These are phyloP conservation scores for Drosophila limbata DNA, from an alignment of 2,888 invertebrate genomes.

Conservation along the genomic window DNA sequence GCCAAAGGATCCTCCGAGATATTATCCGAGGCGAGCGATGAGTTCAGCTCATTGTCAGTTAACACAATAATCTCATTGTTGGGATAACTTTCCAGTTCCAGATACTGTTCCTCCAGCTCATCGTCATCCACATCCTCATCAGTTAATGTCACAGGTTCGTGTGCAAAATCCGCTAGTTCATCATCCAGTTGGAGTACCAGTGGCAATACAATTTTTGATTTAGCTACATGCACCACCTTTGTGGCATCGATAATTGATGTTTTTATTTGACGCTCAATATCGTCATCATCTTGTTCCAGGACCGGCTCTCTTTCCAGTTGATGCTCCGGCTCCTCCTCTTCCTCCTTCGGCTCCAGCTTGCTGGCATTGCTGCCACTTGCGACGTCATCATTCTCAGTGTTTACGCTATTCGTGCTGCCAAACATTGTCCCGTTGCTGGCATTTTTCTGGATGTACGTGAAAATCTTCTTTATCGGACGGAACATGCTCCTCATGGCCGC, in stretches of 20 bases:
- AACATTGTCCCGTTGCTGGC: constrained; percentile 83
- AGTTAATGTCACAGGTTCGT: constrained; percentile 43
- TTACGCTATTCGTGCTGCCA: constrained; percentile 68
- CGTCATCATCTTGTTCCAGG: constrained; percentile 49
- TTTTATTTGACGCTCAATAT: constrained; percentile 81
- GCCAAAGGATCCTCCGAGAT: constrained; percentile 84
- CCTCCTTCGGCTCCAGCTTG: background rate
- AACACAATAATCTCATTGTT: constrained; percentile 82
- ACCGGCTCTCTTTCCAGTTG: background rate
- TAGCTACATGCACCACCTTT: constrained; percentile 66
- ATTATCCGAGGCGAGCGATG: constrained; percentile 79
- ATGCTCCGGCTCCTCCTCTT: background rate
- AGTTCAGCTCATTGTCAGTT: constrained; percentile 76
- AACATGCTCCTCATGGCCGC: constrained; percentile 79
- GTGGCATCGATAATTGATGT: constrained; percentile 79
- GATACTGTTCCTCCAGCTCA: constrained; percentile 69
- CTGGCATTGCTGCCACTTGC: constrained; percentile 9
- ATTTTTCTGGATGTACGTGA: constrained; percentile 85
- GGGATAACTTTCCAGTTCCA: constrained; percentile 71
- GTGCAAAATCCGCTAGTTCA: constrained; percentile 71
- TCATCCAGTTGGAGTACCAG: constrained; percentile 58
- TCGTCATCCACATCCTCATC: constrained; percentile 35
- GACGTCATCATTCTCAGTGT: constrained; percentile 23
- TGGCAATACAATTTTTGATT: constrained; percentile 50
- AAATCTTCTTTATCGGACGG: constrained; percentile 84